Conservation (phyloP, 2,888 invertebrate species). For the Himalopsyche anomala region DNA sequence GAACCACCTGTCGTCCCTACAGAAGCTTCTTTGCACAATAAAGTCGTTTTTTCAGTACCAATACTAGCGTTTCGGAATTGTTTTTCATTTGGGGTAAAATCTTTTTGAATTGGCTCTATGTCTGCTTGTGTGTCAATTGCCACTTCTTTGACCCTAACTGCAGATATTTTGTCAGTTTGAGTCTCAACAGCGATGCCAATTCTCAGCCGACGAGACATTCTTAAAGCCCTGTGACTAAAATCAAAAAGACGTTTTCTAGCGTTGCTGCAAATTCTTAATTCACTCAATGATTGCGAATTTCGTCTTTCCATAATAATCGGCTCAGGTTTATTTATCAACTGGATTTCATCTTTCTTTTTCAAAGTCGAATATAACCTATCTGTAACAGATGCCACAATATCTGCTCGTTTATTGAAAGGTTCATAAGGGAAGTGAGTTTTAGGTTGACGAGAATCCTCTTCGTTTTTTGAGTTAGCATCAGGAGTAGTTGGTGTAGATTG, state of each 20-base stretch:
- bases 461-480: not conserved
- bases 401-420: slow-evolving; percentile 76
- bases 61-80: slow-evolving; percentile 71
- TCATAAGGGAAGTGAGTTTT: slow-evolving; percentile 67
- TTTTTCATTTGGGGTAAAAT: slow-evolving; percentile 69
- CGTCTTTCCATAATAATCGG: slow-evolving; percentile 69
- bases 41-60: slow-evolving; percentile 73
- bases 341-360: slow-evolving; percentile 75
- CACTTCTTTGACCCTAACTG: slow-evolving; percentile 78
- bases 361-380: slow-evolving; percentile 80
- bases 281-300: slow-evolving; percentile 74
- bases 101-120: slow-evolving; percentile 72
- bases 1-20: slow-evolving; percentile 72
- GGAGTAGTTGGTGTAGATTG: not conserved
- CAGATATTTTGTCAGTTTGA: slow-evolving; percentile 76
- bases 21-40: slow-evolving; percentile 74
- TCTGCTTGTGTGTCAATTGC: slow-evolving; percentile 77
- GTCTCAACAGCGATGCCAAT: slow-evolving; percentile 77
- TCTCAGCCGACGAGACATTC: slow-evolving; percentile 73
- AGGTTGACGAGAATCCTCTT: slow-evolving; percentile 46
- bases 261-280: slow-evolving; percentile 78
- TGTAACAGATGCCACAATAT: slow-evolving; percentile 84
- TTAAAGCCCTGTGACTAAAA: slow-evolving; percentile 78
- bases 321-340: slow-evolving; percentile 43
- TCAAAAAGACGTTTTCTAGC: slow-evolving; percentile 78